A percentile compares a stretch with the other conserved stretches of the same genome.
Evolutionary conservation across 2,888 invertebrate genomes (phyloP).

Genomic region (Opisthograptis luteolata): DNA sequence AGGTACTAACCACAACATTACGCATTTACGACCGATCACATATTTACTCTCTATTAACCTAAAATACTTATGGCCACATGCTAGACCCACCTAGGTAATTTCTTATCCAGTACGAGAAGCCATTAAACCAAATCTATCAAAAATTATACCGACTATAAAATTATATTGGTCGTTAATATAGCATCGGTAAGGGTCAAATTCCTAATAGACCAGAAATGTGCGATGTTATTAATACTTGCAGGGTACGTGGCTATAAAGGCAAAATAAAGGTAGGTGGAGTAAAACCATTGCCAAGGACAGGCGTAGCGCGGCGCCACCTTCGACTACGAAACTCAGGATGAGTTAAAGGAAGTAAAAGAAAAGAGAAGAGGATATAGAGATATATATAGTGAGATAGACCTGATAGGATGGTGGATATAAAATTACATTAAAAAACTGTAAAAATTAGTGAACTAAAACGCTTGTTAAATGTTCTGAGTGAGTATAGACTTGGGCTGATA

Average conservation of each 20-base stretch:
- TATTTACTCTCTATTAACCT: background rate
- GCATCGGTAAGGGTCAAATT: conserved; percentile 33
- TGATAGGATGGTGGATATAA: no score
- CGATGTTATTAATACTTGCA: background rate
- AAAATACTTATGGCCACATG: conserved; percentile 4
- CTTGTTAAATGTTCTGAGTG: no score
- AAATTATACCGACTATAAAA: conserved; percentile 44
- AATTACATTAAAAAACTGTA: no score
- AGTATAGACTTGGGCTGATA: no score
- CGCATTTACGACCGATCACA: background rate
- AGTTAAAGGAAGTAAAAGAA: no score
- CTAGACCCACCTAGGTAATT: conserved; percentile 9
- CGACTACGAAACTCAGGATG: no score
- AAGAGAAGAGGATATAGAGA: no score
- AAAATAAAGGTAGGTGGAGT: background rate
- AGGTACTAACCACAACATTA: no score
- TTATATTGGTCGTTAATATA: conserved; percentile 43
- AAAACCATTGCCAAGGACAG: no score
- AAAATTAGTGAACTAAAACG: no score
- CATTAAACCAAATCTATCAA: conserved; percentile 46
- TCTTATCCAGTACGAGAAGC: conserved; percentile 16
- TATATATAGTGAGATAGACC: no score
- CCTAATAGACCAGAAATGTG: conserved; percentile 15
- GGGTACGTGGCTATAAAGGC: background rate
- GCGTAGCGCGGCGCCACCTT: no score